Percentiles rank a stretch among this genome's conserved stretches.
phyloP scores from a whole-genome alignment of 2,888 invertebrate species.

The Mamestra brassicae region DNA sequence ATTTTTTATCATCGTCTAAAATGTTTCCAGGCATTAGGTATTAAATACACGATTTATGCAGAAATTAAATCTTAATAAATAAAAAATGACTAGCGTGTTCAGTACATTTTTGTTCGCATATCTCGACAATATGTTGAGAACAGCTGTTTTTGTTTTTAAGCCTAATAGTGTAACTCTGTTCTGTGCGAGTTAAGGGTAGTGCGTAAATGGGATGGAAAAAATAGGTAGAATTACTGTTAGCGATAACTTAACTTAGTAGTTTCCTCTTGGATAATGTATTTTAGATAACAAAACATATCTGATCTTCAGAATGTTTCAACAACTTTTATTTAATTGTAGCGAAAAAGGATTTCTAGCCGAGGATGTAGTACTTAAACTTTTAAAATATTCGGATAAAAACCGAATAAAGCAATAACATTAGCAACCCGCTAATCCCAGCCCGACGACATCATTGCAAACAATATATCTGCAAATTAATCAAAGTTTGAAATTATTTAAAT shows the following conservation, averaged over 20 bases:
- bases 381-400: conserved; percentile 12
- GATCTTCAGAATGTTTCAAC: not conserved
- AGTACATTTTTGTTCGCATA: not conserved
- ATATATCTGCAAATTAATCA: conserved; percentile 89
- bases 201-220: conserved; percentile 3
- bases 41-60: not conserved
- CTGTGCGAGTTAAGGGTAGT: not conserved
- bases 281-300: not conserved
- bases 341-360: not conserved
- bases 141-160: not conserved
- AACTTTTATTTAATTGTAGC: not conserved
- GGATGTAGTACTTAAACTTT: not conserved
- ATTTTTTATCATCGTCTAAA: not conserved
- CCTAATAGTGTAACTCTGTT: not conserved
- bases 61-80: not conserved
- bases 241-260: not conserved
- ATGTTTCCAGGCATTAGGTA: too few relatives aligned
- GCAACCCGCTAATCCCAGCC: conserved; percentile 73
- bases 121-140: not conserved
- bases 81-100: too few relatives aligned
- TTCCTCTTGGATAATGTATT: not conserved
- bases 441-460: conserved; percentile 88
- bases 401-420: conserved; percentile 56
- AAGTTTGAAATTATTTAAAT: conserved; percentile 90
- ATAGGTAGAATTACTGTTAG: not conserved